Percentiles rank a stretch among this genome's conserved stretches.
Evolutionary conservation across 2,888 invertebrate species (phyloP).

Genomic region (Drosophila peninsularis): DNA sequence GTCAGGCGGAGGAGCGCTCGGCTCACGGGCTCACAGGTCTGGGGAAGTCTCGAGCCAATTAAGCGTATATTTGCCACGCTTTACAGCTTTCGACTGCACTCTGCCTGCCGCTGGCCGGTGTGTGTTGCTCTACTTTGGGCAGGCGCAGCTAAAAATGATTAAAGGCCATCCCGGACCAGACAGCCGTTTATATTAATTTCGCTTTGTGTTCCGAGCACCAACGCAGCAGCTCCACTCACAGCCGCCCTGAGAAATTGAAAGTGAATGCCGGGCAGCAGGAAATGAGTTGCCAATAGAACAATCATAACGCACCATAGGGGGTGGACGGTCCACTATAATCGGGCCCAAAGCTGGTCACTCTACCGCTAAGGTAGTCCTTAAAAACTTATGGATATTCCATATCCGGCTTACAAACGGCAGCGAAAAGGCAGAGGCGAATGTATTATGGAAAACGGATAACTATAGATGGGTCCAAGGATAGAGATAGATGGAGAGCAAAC

Average conservation of each 20-base stretch:
- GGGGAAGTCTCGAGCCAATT: constrained; percentile 62
- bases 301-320: constrained; percentile 76
- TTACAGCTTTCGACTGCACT: constrained; percentile 64
- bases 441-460: neutral
- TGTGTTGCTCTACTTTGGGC: constrained; percentile 68
- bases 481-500: neutral
- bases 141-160: constrained; percentile 72
- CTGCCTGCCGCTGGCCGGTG: constrained; percentile 24
- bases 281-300: constrained; percentile 80
- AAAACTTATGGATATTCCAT: neutral
- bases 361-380: constrained; percentile 13
- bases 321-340: constrained; percentile 36
- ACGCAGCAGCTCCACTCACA: constrained; percentile 9
- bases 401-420: constrained; percentile 30
- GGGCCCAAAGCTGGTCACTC: constrained; percentile 5
- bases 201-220: constrained; percentile 36
- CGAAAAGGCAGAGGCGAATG: neutral
- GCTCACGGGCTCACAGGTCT: constrained; percentile 13
- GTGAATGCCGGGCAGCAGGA: constrained; percentile 73
- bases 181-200: constrained; percentile 74
- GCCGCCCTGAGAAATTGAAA: constrained; percentile 71
- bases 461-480: neutral
- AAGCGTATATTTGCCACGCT: constrained; percentile 81
- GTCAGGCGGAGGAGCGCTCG: constrained; percentile 5
- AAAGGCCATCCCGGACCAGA: constrained; percentile 67